Base-by-base conservation (phyloP, 2,888 invertebrate genomes). In the Xylocampa areola region DNA sequence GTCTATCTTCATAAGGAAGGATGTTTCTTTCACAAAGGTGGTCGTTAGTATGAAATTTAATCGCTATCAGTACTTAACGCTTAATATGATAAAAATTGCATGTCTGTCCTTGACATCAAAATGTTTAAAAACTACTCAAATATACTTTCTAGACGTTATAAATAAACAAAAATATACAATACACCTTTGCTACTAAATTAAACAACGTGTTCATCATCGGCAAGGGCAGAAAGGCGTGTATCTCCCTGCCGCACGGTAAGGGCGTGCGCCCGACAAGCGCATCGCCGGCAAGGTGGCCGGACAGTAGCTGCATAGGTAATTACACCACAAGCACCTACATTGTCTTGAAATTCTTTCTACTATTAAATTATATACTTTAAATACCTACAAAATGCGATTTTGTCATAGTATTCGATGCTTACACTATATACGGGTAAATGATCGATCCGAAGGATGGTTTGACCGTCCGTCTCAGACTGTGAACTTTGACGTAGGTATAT, bases 171-270 rank as follows among this genome's bases (percentile, higher is more conserved):
- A n/a, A n/a, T n/a, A n/a, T n/a, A n/a, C n/a, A n/a, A n/a, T n/a
- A n/a, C n/a, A n/a, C n/a, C n/a, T n/a, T n/a, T n/a, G n/a, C n/a
- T n/a, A n/a, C n/a, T n/a, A n/a, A n/a, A n/a, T 95, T 99, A 95
- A 96, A 97, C 94, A 99, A 99, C 93, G 98, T 99, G 80, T 99
- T 99, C 95, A 97, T 99, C 86, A 99, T 99, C 94, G 99, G 99
- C 84, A 99, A 99, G 94, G 98, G 98, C 85, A 97, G 96, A 85
- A 99, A 99, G 95, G 97, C 99, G 47, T 99, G 98, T 95, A 97
- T 99, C 83, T 99, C 99, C 65, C 96, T 99, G 86, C 99, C 99
- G 78, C 96, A 97, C 94, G 98, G 98, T 89, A 98, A 98, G 95
- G 99, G 99, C 89, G 97, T 99, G 82, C 98, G 98, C 80, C 96